Evolutionary conservation across 2,888 invertebrate genomes (phyloP).

Genomic region (Platerodrilus igneus): DNA sequence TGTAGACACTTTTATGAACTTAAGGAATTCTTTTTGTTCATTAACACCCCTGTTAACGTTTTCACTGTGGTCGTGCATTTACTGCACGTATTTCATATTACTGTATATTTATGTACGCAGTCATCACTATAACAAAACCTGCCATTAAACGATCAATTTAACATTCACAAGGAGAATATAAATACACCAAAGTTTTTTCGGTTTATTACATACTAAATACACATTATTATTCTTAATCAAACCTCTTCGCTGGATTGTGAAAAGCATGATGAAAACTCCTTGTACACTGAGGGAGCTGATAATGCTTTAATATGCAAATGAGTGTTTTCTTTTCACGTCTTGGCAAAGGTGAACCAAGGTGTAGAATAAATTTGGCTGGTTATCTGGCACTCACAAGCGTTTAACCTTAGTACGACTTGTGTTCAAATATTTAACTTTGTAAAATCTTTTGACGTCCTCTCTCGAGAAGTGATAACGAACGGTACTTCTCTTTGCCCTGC

Average conservation of each 20-base stretch:
- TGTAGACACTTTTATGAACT: constrained; percentile 10
- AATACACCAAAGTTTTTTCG: too few species aligned
- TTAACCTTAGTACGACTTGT: constrained; percentile 37
- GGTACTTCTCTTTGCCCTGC: constrained; percentile 11
- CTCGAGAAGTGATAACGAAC: constrained; percentile 23
- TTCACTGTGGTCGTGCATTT: too few species aligned
- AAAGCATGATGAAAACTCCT: constrained; percentile 22
- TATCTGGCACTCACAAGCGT: constrained; percentile 39
- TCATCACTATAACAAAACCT: too few species aligned
- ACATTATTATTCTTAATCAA: constrained; percentile 18
- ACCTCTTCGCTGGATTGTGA: constrained; percentile 14
- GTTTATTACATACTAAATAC: constrained; percentile 9
- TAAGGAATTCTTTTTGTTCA: constrained; percentile 18
- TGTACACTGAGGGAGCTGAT: constrained; percentile 31
- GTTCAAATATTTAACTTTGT: constrained; percentile 42
- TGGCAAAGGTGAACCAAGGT: constrained; percentile 39
- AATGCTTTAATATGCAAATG: constrained; percentile 45
- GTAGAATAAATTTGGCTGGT: constrained; percentile 41
- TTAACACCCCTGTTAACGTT: constrained; percentile 12
- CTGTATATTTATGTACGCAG: too few species aligned
- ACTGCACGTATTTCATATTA: too few species aligned
- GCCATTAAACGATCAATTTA: too few species aligned
- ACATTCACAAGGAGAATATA: too few species aligned
- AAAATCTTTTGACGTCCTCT: constrained; percentile 34
- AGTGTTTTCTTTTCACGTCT: constrained; percentile 40